phyloP scores from a whole-genome alignment of 2,113 vertebrate species.

The Lontra canadensis region DNA sequence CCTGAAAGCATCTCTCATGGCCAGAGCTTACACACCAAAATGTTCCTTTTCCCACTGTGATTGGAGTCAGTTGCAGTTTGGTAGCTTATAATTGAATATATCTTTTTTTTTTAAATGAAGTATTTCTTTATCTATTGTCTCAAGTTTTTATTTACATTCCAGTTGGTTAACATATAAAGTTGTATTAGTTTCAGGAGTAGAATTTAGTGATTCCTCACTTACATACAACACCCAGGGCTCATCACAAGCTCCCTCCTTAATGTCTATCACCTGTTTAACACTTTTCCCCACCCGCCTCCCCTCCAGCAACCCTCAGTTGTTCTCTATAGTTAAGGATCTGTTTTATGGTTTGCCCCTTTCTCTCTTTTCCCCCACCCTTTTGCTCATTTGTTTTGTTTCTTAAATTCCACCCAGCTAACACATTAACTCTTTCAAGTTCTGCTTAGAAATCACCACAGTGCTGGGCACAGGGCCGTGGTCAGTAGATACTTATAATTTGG shows the following conservation, averaged over 20 bases:
- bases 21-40: background rate
- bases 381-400: background rate
- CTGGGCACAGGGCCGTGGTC: background rate
- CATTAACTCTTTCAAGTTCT: constrained; percentile 10
- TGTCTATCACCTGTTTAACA: background rate
- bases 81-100: background rate
- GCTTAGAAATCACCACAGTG: background rate
- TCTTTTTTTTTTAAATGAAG: background rate
- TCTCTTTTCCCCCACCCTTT: background rate
- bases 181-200: background rate
- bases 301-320: background rate
- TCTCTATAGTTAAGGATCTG: background rate
- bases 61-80: background rate
- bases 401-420: background rate
- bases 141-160: background rate
- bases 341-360: background rate
- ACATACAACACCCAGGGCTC: background rate
- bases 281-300: background rate
- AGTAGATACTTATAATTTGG: background rate
- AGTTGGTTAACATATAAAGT: background rate
- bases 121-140: background rate
- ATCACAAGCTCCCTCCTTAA: background rate
- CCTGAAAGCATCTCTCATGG: background rate
- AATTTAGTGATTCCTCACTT: background rate
- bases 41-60: background rate